Evolutionary conservation across 64 coral and sea anemone genomes (phyloP).

Genomic region (Acropora yongei): DNA sequence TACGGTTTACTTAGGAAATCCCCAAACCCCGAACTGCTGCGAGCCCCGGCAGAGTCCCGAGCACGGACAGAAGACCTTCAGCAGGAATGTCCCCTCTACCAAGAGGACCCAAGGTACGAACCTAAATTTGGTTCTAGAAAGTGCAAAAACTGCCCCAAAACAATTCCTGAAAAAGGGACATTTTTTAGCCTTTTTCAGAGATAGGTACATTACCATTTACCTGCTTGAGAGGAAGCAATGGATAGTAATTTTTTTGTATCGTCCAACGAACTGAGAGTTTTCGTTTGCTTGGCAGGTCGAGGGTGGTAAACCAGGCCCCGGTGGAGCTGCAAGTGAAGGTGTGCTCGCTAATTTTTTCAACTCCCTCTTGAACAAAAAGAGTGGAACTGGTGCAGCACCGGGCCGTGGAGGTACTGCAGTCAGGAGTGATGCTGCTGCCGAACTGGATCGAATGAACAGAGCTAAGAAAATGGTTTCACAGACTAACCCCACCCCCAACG

Average conservation of each 20-base stretch:
- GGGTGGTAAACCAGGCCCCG: constrained; percentile 57
- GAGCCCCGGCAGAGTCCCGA: constrained; percentile 65
- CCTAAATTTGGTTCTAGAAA: neutral
- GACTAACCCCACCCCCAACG: constrained; percentile 26
- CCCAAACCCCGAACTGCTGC: constrained; percentile 84
- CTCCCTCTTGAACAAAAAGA: constrained; percentile 95
- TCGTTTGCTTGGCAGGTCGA: constrained; percentile 6
- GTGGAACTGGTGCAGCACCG: constrained; percentile 26
- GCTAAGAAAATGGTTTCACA: constrained; percentile 80
- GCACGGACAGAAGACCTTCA: constrained; percentile 75
- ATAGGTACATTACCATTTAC: too few species aligned
- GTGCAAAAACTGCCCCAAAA: too few species aligned
- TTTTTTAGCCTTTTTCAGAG: too few species aligned
- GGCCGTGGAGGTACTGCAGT: constrained; percentile 71
- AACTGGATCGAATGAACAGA: constrained; percentile 96
- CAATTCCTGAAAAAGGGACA: too few species aligned
- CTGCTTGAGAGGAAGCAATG: too few species aligned
- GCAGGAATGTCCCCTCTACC: constrained; percentile 45
- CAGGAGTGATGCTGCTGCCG: constrained; percentile 92
- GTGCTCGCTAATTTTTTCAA: constrained; percentile 99
- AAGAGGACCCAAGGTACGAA: constrained; percentile 76
- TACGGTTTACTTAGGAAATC: constrained; percentile 64
- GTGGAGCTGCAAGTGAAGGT: constrained; percentile 73
- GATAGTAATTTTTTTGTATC: neutral
- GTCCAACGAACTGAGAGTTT: neutral